A percentile compares a stretch with the other conserved stretches of the same genome.
Conservation (phyloP, 2,113 vertebrate genomes). For the Cyphomyrus discorhynchus region DNA sequence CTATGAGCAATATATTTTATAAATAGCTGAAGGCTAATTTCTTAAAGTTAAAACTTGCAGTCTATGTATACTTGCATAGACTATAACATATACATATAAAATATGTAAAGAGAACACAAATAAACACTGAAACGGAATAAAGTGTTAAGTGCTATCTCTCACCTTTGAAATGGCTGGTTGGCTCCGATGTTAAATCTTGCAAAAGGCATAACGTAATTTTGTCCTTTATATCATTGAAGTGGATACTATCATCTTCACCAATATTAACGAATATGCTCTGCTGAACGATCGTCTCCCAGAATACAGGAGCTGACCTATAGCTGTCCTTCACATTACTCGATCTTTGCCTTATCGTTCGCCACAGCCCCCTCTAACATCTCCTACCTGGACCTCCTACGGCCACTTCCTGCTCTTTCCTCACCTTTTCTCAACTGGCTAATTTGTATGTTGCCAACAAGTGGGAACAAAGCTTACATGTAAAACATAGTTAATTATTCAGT, state of each 20-base stretch:
- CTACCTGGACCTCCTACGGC: neutral
- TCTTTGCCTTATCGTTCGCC: constrained; percentile 39
- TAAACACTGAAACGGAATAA: neutral
- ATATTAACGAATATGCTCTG: constrained; percentile 63
- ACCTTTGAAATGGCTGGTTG: constrained; percentile 54
- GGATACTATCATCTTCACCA: constrained; percentile 61
- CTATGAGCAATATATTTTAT: neutral
- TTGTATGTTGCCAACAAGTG: constrained; percentile 49
- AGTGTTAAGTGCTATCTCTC: constrained; percentile 10
- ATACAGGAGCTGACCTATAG: constrained; percentile 27
- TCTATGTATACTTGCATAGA: neutral
- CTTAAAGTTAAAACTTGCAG: neutral
- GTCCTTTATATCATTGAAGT: constrained; percentile 56
- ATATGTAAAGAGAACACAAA: neutral
- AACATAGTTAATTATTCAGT: constrained; percentile 36
- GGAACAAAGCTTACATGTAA: constrained; percentile 39
- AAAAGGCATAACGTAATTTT: constrained; percentile 50
- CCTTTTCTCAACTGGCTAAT: constrained; percentile 24
- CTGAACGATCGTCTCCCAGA: constrained; percentile 59
- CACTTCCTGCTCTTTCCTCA: neutral
- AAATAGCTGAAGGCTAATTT: neutral
- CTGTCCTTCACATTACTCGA: constrained; percentile 5
- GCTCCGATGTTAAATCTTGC: constrained; percentile 47
- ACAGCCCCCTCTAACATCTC: constrained; percentile 38
- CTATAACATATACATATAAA: neutral